Conservation (phyloP, 2,888 invertebrate species). For the Cephus sareptanus region DNA sequence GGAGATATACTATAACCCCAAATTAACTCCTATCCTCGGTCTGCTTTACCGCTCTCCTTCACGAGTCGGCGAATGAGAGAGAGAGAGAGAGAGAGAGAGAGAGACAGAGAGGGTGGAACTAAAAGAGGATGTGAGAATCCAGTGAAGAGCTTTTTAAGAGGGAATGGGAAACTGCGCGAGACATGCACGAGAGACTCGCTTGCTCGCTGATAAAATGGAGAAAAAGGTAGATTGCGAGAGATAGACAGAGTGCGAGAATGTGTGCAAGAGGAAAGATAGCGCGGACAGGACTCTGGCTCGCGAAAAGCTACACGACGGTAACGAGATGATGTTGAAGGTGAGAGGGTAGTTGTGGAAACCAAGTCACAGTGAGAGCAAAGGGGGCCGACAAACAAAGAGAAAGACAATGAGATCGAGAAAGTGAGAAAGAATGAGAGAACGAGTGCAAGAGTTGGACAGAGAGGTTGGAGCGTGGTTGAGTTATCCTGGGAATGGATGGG, state of each 20-base stretch:
- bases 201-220: background rate
- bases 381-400: background rate
- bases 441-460: background rate
- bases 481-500: background rate
- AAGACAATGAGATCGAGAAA: background rate
- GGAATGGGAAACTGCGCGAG: constrained; percentile 1
- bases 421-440: background rate
- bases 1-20: background rate
- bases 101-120: background rate
- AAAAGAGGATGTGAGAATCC: background rate
- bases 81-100: no score
- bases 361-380: background rate
- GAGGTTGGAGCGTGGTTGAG: background rate
- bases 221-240: background rate
- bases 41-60: background rate
- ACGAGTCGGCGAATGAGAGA: background rate
- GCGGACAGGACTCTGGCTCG: background rate
- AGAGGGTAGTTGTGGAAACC: background rate
- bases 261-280: background rate
- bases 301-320: background rate
- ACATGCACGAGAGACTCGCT: background rate
- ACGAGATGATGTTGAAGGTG: background rate
- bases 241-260: background rate
- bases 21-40: constrained; percentile 3
- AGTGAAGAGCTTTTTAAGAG: background rate